Conservation (phyloP, 2,797 vertebrate genomes). For the Melanogrammus aeglefinus region DNA sequence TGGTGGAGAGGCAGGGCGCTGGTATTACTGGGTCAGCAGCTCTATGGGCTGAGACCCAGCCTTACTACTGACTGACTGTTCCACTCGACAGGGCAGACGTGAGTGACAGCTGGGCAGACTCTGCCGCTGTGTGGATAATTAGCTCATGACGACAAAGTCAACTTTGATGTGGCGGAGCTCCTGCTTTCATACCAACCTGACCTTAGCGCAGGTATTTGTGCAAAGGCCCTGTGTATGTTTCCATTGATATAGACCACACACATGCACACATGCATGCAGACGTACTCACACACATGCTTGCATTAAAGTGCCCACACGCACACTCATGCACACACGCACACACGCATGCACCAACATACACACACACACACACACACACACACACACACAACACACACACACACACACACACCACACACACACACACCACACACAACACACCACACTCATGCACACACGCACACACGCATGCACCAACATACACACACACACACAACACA, state of each 20-base stretch:
- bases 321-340: constrained; percentile 16
- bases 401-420: constrained; percentile 3
- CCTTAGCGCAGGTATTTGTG: constrained; percentile 62
- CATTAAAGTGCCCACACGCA: background rate
- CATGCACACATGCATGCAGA: constrained; percentile 10
- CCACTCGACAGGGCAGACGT: constrained; percentile 56
- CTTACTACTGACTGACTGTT: constrained; percentile 58
- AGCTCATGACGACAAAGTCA: constrained; percentile 73
- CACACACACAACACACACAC: no score
- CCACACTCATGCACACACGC: constrained; percentile 30
- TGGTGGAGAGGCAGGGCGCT: no score
- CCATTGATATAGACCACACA: constrained; percentile 40
- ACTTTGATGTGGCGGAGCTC: constrained; percentile 65
- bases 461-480: constrained; percentile 2
- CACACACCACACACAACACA: no score
- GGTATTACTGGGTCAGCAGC: no score
- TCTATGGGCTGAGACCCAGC: no score
- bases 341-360: constrained; percentile 11
- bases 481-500: constrained; percentile 14
- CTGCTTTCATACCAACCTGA: constrained; percentile 61
- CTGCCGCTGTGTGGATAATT: constrained; percentile 64
- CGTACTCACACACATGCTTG: background rate
- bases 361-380: no score
- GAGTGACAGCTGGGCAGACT: constrained; percentile 64
- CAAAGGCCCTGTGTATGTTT: constrained; percentile 39